Percentiles rank a stretch among this genome's conserved stretches.
Conservation (phyloP, 2,113 vertebrate genomes). For the Oncorhynchus masou region DNA sequence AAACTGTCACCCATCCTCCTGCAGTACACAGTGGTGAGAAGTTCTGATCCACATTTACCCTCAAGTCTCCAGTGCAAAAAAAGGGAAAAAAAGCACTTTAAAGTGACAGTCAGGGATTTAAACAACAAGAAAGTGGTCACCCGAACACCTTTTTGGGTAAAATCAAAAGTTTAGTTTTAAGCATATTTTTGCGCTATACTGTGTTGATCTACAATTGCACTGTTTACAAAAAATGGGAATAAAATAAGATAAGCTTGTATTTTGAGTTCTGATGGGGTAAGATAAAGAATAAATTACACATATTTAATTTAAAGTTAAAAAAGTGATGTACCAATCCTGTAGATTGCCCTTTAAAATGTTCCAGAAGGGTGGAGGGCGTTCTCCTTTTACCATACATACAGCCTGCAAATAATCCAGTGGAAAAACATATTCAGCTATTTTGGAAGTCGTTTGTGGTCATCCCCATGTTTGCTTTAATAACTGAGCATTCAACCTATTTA, state of each 20-base stretch:
- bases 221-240: no score
- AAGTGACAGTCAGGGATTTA: no score
- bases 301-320: neutral
- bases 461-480: slow-evolving; percentile 55
- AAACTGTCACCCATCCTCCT: slow-evolving; percentile 27
- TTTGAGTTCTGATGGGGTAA: no score
- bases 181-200: no score
- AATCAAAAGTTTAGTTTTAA: no score
- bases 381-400: slow-evolving; percentile 50
- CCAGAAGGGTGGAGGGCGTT: slow-evolving; percentile 52
- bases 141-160: no score
- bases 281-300: neutral
- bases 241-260: no score
- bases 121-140: no score
- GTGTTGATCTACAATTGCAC: no score
- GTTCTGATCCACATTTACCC: slow-evolving; percentile 7
- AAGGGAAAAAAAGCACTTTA: no score
- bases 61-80: neutral
- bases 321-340: neutral
- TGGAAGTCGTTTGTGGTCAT: slow-evolving; percentile 51
- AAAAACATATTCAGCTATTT: slow-evolving; percentile 56
- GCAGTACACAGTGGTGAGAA: slow-evolving; percentile 17
- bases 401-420: slow-evolving; percentile 32
- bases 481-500: neutral
- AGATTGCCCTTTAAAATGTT: slow-evolving; percentile 12